phyloP scores from a whole-genome alignment of 2,888 invertebrate genomes.

The Heteropelma amictum region DNA sequence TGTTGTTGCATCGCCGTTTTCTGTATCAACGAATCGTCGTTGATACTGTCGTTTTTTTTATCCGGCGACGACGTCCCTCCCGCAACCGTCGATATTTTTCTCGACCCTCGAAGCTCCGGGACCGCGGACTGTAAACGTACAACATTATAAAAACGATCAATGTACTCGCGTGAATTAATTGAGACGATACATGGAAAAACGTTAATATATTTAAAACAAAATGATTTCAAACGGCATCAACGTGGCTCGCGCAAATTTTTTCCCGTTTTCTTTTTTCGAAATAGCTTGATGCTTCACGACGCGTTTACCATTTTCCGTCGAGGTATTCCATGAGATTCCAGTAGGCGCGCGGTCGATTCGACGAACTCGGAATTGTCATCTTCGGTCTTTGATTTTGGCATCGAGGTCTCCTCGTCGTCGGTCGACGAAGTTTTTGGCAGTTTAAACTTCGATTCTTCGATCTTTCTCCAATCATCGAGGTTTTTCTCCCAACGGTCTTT shows the following conservation, averaged over 20 bases:
- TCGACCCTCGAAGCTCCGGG: background rate
- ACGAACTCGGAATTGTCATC: conserved; percentile 36
- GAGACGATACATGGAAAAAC: background rate
- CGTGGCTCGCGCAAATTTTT: background rate
- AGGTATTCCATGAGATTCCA: conserved; percentile 50
- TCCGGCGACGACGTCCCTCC: background rate
- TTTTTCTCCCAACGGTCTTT: conserved; percentile 62
- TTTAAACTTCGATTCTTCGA: conserved; percentile 9
- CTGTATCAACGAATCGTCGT: background rate
- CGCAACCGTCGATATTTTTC: background rate
- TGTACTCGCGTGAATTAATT: background rate
- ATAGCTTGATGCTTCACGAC: conserved; percentile 10
- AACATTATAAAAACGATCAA: background rate
- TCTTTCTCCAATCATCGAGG: conserved; percentile 57
- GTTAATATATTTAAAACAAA: background rate
- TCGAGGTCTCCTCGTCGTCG: conserved; percentile 53
- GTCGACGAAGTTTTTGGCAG: conserved; percentile 41
- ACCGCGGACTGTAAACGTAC: conserved; percentile 20
- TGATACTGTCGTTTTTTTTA: background rate
- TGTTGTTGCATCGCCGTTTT: conserved; percentile 9
- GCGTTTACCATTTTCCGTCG: conserved; percentile 27
- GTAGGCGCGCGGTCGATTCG: conserved; percentile 39
- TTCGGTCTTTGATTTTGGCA: conserved; percentile 38
- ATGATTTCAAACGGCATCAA: background rate
- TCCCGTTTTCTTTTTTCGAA: background rate